These are phyloP conservation scores for Ochlodes sylvanus DNA, from an alignment of 2,888 invertebrate species.

Conservation along the genomic window DNA sequence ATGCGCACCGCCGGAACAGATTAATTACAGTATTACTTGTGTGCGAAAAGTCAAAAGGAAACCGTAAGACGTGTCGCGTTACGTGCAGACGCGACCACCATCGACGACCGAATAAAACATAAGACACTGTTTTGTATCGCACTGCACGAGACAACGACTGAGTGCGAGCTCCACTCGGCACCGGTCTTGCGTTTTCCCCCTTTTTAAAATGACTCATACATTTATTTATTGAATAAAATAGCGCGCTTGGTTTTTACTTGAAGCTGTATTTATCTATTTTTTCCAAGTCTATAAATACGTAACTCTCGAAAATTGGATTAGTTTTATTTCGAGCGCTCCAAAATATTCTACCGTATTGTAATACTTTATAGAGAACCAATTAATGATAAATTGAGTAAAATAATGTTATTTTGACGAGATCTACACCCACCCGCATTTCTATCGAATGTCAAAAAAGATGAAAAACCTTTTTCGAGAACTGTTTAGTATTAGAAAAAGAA, in stretches of 20 bases:
- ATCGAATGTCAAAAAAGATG: too few species aligned
- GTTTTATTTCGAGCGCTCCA: not conserved
- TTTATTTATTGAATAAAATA: slow-evolving; percentile 2
- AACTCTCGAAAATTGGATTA: not conserved
- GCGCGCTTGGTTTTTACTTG: not conserved
- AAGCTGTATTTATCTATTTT: slow-evolving; percentile 2
- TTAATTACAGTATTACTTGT: not conserved
- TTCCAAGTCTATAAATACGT: not conserved
- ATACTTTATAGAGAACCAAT: not conserved
- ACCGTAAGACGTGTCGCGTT: not conserved
- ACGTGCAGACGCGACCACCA: not conserved
- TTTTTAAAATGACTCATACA: slow-evolving; percentile 8
- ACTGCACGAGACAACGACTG: too few species aligned
- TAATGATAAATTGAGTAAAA: not conserved
- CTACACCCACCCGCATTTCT: too few species aligned
- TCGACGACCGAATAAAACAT: not conserved
- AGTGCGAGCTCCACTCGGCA: not conserved
- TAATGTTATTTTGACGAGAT: not conserved
- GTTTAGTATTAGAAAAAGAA: too few species aligned
- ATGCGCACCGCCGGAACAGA: too few species aligned
- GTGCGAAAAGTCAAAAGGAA: not conserved
- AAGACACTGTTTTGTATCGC: too few species aligned
- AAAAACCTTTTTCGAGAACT: too few species aligned
- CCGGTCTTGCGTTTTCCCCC: not conserved
- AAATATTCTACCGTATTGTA: not conserved